These are phyloP conservation scores for human (Homo sapiens) DNA, from an alignment of 2,113 vertebrate species.

Conservation along the genomic window GRCh38 chr18:50468001-50468500, in stretches of 20 bases:
- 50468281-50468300: background rate
- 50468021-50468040: background rate
- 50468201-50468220: background rate
- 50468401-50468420: background rate
- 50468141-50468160: background rate
- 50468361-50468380: too few relatives aligned
- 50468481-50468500: background rate
- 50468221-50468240: background rate
- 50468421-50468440: background rate
- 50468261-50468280: background rate
- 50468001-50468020: background rate
- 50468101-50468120: background rate
- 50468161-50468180: background rate
- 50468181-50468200: background rate
- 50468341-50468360: background rate
- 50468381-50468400: background rate
- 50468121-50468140: background rate
- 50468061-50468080: background rate
- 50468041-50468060: background rate
- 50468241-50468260: background rate
- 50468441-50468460: background rate
- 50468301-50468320: background rate
- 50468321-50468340: background rate
- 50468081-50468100: background rate
- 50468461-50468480: background rate